phyloP scores from a whole-genome alignment of 2,797 vertebrate species.

The Sebastes kiyomatsui region DNA sequence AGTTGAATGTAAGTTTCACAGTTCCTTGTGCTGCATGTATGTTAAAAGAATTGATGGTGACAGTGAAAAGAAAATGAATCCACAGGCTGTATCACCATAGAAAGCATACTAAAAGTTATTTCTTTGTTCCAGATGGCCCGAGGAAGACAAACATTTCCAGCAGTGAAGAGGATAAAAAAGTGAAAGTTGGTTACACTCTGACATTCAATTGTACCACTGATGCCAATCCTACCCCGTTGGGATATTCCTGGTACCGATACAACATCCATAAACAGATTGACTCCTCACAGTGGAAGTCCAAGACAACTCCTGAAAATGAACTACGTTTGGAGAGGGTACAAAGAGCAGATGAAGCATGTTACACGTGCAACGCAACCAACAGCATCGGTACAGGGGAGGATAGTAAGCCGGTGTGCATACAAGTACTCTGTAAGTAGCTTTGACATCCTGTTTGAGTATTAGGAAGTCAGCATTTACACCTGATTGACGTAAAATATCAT shows the following conservation, averaged over 20 bases:
- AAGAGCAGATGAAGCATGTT: slow-evolving; percentile 56
- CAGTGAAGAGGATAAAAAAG: accelerated
- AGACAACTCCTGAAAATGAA: accelerated
- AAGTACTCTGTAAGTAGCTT: slow-evolving; percentile 75
- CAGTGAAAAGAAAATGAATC: background rate
- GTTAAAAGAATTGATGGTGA: background rate
- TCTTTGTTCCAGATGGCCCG: slow-evolving; percentile 61
- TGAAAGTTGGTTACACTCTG: background rate
- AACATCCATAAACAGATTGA: background rate
- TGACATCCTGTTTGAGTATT: background rate
- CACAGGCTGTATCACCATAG: background rate
- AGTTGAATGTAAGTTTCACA: slow-evolving; percentile 68
- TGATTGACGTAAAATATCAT: background rate
- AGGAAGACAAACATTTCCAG: background rate
- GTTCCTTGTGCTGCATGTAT: background rate
- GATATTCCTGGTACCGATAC: slow-evolving; percentile 56
- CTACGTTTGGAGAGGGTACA: accelerated
- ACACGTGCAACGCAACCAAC: slow-evolving; percentile 65
- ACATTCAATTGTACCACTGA: slow-evolving; percentile 19
- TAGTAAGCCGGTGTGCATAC: background rate
- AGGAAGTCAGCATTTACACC: background rate
- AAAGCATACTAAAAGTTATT: accelerated
- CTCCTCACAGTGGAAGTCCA: accelerated
- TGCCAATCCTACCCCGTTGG: slow-evolving; percentile 15
- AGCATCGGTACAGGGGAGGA: background rate